phyloP scores from a whole-genome alignment of 2,888 invertebrate species.

The Tiphia femorata region DNA sequence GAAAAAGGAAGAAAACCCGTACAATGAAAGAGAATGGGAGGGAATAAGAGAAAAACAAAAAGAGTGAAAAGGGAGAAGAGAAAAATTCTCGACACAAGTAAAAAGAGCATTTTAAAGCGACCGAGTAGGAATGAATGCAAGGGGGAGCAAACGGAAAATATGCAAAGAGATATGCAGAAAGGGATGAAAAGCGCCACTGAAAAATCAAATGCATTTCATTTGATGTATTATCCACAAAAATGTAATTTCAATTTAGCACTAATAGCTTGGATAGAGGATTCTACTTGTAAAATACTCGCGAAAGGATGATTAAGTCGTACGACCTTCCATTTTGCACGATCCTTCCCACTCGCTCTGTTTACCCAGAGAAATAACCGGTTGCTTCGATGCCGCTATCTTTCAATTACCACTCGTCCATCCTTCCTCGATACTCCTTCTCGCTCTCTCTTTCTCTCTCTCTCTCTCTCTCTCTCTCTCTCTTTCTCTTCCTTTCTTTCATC shows the following conservation, averaged over 20 bases:
- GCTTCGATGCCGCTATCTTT: slow-evolving; percentile 39
- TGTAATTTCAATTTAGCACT: too few species aligned
- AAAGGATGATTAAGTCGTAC: slow-evolving; percentile 39
- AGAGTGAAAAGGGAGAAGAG: not conserved
- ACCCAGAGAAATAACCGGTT: slow-evolving; percentile 45
- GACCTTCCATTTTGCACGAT: slow-evolving; percentile 44
- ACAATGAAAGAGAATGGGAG: slow-evolving; percentile 20
- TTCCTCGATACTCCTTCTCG: too few species aligned
- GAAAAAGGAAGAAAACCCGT: not conserved
- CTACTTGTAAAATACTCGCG: too few species aligned
- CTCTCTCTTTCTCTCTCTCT: not conserved
- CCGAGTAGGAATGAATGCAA: not conserved
- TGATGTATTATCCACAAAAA: too few species aligned
- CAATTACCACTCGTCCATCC: slow-evolving; percentile 46
- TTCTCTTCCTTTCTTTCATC: slow-evolving; percentile 1
- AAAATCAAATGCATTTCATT: too few species aligned
- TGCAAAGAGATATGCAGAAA: not conserved
- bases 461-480: slow-evolving; percentile 6
- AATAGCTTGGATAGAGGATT: too few species aligned
- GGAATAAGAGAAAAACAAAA: not conserved
- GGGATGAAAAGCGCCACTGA: too few species aligned
- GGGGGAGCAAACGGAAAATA: not conserved
- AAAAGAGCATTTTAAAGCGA: not conserved
- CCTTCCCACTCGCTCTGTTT: slow-evolving; percentile 38
- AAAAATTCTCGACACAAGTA: too few species aligned